A percentile compares a stretch with the other conserved stretches of the same genome.
Evolutionary conservation across 1,140 invertebrate species (phyloP).

Genomic region (Eufriesea mexicana): DNA sequence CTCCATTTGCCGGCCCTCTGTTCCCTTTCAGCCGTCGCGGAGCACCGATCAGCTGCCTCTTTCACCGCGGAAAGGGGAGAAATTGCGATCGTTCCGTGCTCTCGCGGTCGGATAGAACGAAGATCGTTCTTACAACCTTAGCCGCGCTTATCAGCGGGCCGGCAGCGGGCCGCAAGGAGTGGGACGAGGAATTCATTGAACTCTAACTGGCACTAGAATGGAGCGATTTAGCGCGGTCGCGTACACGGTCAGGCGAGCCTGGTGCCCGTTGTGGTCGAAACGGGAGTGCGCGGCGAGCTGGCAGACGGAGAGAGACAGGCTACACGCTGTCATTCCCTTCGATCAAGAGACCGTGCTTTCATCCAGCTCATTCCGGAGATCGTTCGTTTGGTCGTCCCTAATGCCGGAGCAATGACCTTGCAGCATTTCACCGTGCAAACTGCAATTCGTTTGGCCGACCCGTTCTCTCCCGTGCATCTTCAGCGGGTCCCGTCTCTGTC

Average conservation of each 20-base stretch:
- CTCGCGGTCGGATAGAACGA: not conserved
- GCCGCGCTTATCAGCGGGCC: conserved; percentile 18
- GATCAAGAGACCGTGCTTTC: conserved; percentile 65
- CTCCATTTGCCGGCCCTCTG: too few species aligned
- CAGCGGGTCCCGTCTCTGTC: not conserved
- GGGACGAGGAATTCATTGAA: conserved; percentile 51
- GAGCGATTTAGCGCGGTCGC: conserved; percentile 50
- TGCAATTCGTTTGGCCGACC: conserved; percentile 62
- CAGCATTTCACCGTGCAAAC: conserved; percentile 66
- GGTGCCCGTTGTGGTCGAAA: conserved; percentile 43
- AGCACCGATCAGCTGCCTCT: not conserved
- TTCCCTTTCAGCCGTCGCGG: not conserved
- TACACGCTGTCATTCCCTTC: conserved; percentile 53
- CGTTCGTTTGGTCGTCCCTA: conserved; percentile 65
- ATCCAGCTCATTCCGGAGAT: conserved; percentile 65
- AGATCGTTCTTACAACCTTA: conserved; percentile 13
- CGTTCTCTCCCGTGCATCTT: not conserved
- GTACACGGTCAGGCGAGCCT: not conserved
- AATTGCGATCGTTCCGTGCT: not conserved
- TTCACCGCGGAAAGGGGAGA: not conserved
- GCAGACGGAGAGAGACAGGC: not conserved
- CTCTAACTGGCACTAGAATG: conserved; percentile 53
- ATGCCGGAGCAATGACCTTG: conserved; percentile 71
- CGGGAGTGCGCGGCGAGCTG: conserved; percentile 40
- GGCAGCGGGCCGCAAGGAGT: not conserved